Conservation (phyloP, 2,888 invertebrate genomes). For the Nomada flava region DNA sequence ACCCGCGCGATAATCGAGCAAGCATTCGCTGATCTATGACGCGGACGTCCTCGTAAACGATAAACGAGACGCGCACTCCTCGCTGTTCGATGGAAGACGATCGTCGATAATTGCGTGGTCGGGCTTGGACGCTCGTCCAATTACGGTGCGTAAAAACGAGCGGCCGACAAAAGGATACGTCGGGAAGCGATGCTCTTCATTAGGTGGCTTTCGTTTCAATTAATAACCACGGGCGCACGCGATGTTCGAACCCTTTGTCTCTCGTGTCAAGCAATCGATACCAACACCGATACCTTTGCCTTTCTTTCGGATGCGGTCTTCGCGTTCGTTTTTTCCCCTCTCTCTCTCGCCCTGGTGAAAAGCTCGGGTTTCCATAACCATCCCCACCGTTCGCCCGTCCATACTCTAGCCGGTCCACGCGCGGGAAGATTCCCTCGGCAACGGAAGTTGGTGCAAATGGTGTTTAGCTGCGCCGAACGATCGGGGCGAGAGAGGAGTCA, state of each 20-base stretch:
- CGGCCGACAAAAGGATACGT: conserved; percentile 17
- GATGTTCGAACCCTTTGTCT: conserved; percentile 1
- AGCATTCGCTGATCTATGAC: conserved; percentile 10
- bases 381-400: not conserved
- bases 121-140: conserved; percentile 14
- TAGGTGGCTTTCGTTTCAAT: conserved; percentile 31
- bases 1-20: conserved; percentile 27
- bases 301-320: not conserved
- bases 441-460: not conserved
- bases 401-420: not conserved
- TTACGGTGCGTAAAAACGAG: conserved; percentile 32
- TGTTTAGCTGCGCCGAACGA: conserved; percentile 28
- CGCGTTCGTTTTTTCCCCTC: not conserved
- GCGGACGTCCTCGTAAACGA: conserved; percentile 5
- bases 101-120: conserved; percentile 37
- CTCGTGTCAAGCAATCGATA: conserved; percentile 3
- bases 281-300: not conserved
- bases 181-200: conserved; percentile 19
- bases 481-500: conserved; percentile 22
- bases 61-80: conserved; percentile 14
- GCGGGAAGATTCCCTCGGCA: not conserved
- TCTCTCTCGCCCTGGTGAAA: not conserved
- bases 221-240: conserved; percentile 3
- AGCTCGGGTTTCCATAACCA: not conserved
- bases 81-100: conserved; percentile 28